Evolutionary conservation across 2,888 invertebrate species (phyloP).

Genomic region (Caenorhabditis drosophilae): DNA sequence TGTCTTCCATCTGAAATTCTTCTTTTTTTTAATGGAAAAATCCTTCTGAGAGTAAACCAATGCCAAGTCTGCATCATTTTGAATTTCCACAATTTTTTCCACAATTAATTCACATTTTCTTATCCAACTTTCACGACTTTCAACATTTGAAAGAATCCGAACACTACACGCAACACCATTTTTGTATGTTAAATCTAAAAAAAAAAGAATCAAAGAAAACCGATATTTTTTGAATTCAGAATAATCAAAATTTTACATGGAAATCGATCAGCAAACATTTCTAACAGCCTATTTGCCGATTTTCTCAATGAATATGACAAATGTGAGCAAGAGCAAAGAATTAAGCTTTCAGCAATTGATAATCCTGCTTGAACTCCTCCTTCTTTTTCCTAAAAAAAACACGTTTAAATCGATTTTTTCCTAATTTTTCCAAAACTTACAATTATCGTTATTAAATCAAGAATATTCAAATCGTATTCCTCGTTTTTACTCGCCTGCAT

Average conservation of each 20-base stretch:
- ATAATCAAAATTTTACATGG: constrained; percentile 7
- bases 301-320: not conserved
- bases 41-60: not conserved
- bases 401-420: not conserved
- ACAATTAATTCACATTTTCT: constrained; percentile 26
- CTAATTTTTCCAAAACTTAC: not conserved
- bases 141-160: constrained; percentile 16
- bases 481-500: constrained; percentile 7
- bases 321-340: constrained; percentile 19
- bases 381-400: constrained; percentile 8
- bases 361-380: constrained; percentile 10
- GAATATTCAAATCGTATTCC: constrained; percentile 16
- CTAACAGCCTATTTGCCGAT: constrained; percentile 10
- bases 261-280: constrained; percentile 3
- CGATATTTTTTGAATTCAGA: not conserved
- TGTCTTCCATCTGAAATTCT: constrained; percentile 12
- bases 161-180: constrained; percentile 9
- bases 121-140: constrained; percentile 22
- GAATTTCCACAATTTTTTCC: constrained; percentile 22
- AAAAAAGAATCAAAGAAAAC: too few species aligned
- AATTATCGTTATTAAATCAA: not conserved
- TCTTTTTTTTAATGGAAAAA: not conserved
- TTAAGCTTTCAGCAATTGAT: constrained; percentile 7
- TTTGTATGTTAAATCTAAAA: constrained; percentile 19
- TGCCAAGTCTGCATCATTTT: constrained; percentile 7